Conservation (phyloP, 2,888 invertebrate genomes). For the Lasioglossum lativentre region DNA sequence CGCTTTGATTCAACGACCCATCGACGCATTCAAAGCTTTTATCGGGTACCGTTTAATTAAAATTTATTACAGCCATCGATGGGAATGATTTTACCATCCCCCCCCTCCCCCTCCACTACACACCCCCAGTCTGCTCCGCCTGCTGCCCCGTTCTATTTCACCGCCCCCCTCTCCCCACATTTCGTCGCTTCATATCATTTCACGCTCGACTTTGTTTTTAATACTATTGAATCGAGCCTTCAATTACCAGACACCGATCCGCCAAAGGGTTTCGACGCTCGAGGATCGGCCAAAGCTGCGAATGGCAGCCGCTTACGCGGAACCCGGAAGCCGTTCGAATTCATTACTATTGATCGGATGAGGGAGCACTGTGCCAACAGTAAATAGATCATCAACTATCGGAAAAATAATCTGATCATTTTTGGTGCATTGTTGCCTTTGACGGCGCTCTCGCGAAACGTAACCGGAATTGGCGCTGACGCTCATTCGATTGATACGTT, state of each 20-base stretch:
- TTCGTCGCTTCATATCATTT: conserved; percentile 31
- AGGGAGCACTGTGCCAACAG: neutral
- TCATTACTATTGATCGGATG: neutral
- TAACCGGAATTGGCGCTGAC: neutral
- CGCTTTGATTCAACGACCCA: conserved; percentile 24
- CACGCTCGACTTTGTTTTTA: conserved; percentile 42
- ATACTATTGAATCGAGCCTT: conserved; percentile 26
- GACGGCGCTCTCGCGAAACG: neutral
- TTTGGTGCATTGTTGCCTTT: neutral
- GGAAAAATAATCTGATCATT: conserved; percentile 3
- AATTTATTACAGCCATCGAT: conserved; percentile 51
- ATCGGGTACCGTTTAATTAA: conserved; percentile 52
- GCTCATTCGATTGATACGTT: neutral
- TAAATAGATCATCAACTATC: conserved; percentile 1
- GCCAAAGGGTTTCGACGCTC: neutral
- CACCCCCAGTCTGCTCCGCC: neutral
- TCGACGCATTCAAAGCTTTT: conserved; percentile 33
- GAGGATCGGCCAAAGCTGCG: neutral
- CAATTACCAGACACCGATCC: conserved; percentile 11
- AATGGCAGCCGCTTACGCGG: neutral
- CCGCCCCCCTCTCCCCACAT: neutral
- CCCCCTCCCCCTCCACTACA: neutral
- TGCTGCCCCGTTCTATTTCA: neutral
- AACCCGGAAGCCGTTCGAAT: neutral
- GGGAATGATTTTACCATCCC: neutral